phyloP scores from a whole-genome alignment of 2,113 vertebrate species.

The Oreotragus oreotragus region DNA sequence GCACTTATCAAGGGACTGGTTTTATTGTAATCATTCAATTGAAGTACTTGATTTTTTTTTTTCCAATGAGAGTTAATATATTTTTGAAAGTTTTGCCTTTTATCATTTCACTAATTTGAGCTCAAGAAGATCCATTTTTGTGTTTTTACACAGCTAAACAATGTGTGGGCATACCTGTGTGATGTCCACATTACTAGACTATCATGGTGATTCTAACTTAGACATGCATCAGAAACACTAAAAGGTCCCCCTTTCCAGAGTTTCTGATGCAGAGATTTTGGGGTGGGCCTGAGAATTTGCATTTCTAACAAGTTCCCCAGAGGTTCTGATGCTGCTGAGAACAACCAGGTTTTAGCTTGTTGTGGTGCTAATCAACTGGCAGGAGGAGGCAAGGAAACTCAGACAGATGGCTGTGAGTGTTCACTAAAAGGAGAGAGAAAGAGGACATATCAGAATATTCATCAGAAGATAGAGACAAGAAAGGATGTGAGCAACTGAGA shows the following conservation, averaged over 20 bases:
- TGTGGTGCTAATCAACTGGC: rapidly evolving
- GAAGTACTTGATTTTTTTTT: not conserved
- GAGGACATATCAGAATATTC: rapidly evolving
- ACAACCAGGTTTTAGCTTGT: rapidly evolving
- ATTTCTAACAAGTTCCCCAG: not conserved
- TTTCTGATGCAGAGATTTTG: not conserved
- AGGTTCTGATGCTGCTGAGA: not conserved
- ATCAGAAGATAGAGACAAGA: not conserved
- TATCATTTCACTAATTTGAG: not conserved
- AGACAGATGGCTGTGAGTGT: not conserved
- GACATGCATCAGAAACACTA: not conserved
- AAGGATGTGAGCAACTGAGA: too few species aligned
- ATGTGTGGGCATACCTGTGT: not conserved
- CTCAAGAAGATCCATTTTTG: not conserved
- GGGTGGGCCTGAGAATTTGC: not conserved
- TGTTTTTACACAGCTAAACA: not conserved
- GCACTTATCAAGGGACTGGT: not conserved
- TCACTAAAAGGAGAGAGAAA: rapidly evolving
- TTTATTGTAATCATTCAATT: not conserved
- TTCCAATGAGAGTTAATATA: not conserved
- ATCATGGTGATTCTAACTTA: not conserved
- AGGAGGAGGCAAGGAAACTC: not conserved
- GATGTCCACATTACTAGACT: not conserved
- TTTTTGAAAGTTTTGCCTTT: not conserved
- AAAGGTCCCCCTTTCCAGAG: not conserved